Conservation (phyloP, 2,888 invertebrate species). For the Choristoneura rosaceana region DNA sequence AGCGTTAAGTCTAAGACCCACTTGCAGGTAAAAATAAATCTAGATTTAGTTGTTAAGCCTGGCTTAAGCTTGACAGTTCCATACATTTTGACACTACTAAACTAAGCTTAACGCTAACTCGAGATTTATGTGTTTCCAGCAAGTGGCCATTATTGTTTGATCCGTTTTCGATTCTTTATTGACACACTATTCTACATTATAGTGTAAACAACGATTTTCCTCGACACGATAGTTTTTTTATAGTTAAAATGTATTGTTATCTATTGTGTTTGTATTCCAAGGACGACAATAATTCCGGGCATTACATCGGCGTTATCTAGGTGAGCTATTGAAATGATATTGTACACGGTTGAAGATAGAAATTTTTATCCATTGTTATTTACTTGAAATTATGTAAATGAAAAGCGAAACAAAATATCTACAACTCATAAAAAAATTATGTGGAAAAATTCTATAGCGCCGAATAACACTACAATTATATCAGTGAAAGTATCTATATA, state of each 20-base stretch:
- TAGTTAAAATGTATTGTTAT: slow-evolving; percentile 36
- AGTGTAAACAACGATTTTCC: slow-evolving; percentile 4
- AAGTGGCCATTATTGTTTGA: neutral
- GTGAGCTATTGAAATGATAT: slow-evolving; percentile 20
- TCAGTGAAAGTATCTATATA: too few species aligned
- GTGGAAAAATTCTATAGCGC: too few species aligned
- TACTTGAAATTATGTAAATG: neutral
- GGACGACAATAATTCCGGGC: slow-evolving; percentile 31
- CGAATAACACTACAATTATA: too few species aligned
- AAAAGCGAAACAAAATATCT: neutral
- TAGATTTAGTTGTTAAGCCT: too few species aligned
- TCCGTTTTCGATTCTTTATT: neutral
- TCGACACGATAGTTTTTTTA: slow-evolving; percentile 24
- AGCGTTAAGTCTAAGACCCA: too few species aligned
- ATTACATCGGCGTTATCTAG: slow-evolving; percentile 36
- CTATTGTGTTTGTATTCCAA: slow-evolving; percentile 35
- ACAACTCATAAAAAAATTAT: too few species aligned
- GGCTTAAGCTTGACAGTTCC: too few species aligned
- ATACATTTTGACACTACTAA: too few species aligned
- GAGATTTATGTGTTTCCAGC: too few species aligned
- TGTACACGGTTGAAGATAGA: neutral
- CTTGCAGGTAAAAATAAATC: too few species aligned
- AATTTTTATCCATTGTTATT: neutral
- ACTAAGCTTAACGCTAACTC: too few species aligned
- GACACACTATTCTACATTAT: neutral